Conservation (phyloP, 2,113 vertebrate species). For the Sinocyclocheilus maitianheensis region DNA sequence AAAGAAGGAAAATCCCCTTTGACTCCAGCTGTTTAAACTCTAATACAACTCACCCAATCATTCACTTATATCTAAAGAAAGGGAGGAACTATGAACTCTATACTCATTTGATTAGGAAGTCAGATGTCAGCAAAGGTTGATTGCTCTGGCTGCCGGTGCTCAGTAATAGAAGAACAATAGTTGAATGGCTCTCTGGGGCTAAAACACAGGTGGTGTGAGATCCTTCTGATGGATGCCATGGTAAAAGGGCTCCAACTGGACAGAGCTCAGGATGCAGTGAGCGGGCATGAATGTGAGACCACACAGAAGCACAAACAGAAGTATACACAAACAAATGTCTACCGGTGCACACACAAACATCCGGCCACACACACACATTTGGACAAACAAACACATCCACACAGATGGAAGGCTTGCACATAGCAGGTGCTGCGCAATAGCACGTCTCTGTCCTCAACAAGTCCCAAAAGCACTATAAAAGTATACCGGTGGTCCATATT, state of each 20-base stretch:
- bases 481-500: neutral
- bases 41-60: neutral
- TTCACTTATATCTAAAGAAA: slow-evolving; percentile 5
- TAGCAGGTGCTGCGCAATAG: slow-evolving; percentile 20
- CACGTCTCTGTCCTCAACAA: neutral
- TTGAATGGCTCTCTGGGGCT: slow-evolving; percentile 41
- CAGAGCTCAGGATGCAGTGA: slow-evolving; percentile 32
- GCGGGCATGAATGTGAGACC: neutral
- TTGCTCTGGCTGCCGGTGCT: slow-evolving; percentile 28
- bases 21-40: slow-evolving; percentile 19
- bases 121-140: slow-evolving; percentile 31
- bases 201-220: slow-evolving; percentile 14
- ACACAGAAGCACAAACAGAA: slow-evolving; percentile 38
- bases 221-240: slow-evolving; percentile 3
- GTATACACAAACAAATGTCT: slow-evolving; percentile 6
- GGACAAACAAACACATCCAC: slow-evolving; percentile 1
- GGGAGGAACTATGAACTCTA: neutral
- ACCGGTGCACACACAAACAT: slow-evolving; percentile 32
- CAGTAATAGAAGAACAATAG: slow-evolving; percentile 56
- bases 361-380: slow-evolving; percentile 17
- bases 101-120: slow-evolving; percentile 29
- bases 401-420: neutral
- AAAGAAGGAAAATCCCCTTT: neutral
- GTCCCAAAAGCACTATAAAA: neutral
- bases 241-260: slow-evolving; percentile 29